Percentiles rank a stretch among this genome's conserved stretches.
phyloP scores from a whole-genome alignment of 1,140 invertebrate species.

The Drosophila sechellia region DNA sequence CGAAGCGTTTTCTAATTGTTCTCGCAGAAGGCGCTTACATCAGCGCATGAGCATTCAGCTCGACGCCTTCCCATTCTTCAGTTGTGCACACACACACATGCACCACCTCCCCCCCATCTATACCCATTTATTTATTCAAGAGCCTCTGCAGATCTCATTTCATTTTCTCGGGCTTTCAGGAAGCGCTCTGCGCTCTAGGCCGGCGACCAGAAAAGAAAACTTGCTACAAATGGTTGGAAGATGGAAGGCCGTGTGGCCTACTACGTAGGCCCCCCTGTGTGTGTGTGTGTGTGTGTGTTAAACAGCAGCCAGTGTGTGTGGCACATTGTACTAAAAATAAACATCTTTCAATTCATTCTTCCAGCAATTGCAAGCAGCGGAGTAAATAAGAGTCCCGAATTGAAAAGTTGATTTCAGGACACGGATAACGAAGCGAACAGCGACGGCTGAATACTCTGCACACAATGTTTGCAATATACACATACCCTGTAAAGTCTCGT shows the following conservation, averaged over 20 bases:
- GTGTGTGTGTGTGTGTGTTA: neutral
- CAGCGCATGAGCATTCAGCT: conserved; percentile 77
- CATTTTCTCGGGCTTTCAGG: conserved; percentile 70
- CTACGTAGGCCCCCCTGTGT: too few relatives aligned
- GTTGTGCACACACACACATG: neutral
- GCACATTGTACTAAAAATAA: conserved; percentile 74
- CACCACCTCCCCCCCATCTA: neutral
- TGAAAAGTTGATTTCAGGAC: conserved; percentile 38
- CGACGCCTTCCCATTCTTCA: conserved; percentile 22
- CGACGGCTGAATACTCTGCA: conserved; percentile 15
- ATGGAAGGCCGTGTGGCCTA: neutral
- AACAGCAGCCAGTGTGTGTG: conserved; percentile 30
- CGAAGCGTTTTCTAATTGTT: conserved; percentile 56
- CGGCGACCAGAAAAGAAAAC: conserved; percentile 64
- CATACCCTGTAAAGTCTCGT: too few relatives aligned
- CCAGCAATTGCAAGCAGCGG: conserved; percentile 33
- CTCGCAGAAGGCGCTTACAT: conserved; percentile 51
- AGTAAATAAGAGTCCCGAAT: conserved; percentile 45
- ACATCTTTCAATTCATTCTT: conserved; percentile 61
- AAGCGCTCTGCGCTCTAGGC: conserved; percentile 47
- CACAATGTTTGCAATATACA: neutral
- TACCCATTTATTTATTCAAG: conserved; percentile 68
- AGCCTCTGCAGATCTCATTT: conserved; percentile 69
- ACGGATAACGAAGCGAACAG: neutral
- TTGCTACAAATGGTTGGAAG: conserved; percentile 21